These are phyloP conservation scores for Megaleporinus macrocephalus DNA, from an alignment of 2,113 vertebrate genomes.

Conservation along the genomic window DNA sequence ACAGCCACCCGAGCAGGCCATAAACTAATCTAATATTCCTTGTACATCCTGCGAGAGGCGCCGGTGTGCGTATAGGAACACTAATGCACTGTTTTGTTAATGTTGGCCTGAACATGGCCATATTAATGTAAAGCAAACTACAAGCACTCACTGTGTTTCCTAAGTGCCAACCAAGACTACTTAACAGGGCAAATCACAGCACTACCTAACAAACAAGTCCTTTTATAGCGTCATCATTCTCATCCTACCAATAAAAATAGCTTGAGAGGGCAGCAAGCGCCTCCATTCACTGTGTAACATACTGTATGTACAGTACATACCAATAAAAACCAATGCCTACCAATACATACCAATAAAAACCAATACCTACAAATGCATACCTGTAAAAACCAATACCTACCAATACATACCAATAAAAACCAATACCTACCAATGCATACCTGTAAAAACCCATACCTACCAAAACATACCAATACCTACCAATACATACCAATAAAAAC, in stretches of 20 bases:
- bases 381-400: too few species aligned
- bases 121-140: background rate
- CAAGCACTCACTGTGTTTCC: background rate
- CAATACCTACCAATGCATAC: too few species aligned
- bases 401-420: too few species aligned
- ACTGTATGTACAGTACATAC: background rate
- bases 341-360: too few species aligned
- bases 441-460: too few species aligned
- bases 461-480: too few species aligned
- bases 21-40: background rate
- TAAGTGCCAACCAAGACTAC: background rate
- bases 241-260: background rate
- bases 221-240: background rate
- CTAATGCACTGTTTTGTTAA: background rate
- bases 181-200: constrained; percentile 1
- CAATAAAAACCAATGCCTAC: too few species aligned
- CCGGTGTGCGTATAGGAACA: background rate
- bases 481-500: too few species aligned
- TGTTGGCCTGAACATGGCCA: constrained; percentile 5
- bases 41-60: background rate
- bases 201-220: background rate
- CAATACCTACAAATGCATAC: too few species aligned
- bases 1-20: background rate
- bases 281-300: background rate
- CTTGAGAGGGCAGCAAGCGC: background rate